Conservation (phyloP, 2,888 invertebrate genomes). For the Synergus gifuensis region DNA sequence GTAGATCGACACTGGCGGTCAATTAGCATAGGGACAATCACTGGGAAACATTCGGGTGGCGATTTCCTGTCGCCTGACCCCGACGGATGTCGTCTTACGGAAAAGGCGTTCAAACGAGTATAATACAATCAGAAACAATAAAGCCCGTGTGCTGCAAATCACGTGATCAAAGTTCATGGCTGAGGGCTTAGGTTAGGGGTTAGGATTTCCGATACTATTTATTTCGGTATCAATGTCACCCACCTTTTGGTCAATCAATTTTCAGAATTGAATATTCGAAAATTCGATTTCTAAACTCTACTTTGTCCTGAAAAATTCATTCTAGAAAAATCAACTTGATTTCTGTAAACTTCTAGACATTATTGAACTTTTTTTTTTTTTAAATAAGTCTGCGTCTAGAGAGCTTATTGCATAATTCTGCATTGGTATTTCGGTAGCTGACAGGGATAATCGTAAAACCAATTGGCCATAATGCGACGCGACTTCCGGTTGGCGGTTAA, state of each 20-base stretch:
- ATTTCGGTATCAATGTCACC: conserved; percentile 64
- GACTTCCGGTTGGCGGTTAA: neutral
- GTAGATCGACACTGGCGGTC: conserved; percentile 53
- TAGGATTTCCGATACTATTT: conserved; percentile 69
- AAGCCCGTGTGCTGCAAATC: conserved; percentile 52
- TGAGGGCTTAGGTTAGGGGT: conserved; percentile 70
- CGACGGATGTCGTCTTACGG: conserved; percentile 73
- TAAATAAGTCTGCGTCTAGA: neutral
- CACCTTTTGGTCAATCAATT: conserved; percentile 48
- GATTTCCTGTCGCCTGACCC: conserved; percentile 76
- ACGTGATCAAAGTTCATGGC: conserved; percentile 69
- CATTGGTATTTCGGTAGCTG: neutral
- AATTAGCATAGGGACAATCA: conserved; percentile 76
- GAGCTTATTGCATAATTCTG: neutral
- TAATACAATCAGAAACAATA: conserved; percentile 57
- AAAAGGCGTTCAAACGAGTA: conserved; percentile 66
- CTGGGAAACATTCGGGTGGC: conserved; percentile 74
- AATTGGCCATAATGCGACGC: neutral
- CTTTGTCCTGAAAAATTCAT: too few species aligned
- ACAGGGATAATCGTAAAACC: conserved; percentile 1
- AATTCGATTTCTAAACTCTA: neutral
- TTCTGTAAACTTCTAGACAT: neutral
- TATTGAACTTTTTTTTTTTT: neutral
- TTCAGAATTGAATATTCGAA: neutral
- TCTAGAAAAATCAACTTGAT: neutral